Percentiles rank a stretch among this genome's conserved stretches.
These are phyloP conservation scores for Phrynosoma blainvillii DNA, from an alignment of 2,113 vertebrate genomes.

Conservation along the genomic window DNA sequence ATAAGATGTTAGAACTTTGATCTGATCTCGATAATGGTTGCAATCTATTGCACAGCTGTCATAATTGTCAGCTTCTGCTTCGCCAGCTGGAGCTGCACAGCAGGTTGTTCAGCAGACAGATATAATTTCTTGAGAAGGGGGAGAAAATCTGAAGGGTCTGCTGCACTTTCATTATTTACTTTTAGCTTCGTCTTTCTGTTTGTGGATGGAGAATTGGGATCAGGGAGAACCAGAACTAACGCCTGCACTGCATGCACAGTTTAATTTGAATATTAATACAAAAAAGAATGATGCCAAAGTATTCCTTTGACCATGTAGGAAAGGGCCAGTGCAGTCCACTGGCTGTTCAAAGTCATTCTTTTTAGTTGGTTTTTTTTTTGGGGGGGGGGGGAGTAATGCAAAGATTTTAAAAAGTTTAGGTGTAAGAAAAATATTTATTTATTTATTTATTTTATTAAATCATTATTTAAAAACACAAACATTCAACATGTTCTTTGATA, in stretches of 20 bases:
- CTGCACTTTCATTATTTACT: background rate
- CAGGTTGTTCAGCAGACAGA: background rate
- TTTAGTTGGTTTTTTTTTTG: background rate
- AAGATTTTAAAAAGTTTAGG: too few relatives aligned
- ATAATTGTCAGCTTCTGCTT: background rate
- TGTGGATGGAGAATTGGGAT: background rate
- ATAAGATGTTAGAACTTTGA: conserved; percentile 48
- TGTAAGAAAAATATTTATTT: too few relatives aligned
- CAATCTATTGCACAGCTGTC: background rate
- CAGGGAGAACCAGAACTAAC: background rate
- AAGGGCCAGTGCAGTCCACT: background rate
- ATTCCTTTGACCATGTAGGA: background rate
- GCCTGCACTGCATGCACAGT: too few relatives aligned
- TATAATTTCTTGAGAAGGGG: background rate
- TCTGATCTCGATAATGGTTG: conserved; percentile 5
- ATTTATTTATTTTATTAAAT: too few relatives aligned
- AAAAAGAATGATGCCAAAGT: background rate
- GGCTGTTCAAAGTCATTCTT: background rate
- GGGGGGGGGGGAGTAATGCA: too few relatives aligned
- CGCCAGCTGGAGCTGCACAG: background rate
- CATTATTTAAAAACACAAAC: too few relatives aligned
- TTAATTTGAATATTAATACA: background rate
- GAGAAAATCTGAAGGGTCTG: too few relatives aligned
- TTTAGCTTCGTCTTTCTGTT: background rate
- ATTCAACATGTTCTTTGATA: too few relatives aligned